Evolutionary conservation across 2,888 invertebrate species (phyloP), one percentile per base, ranked within the genome.

Genomic region (Euzophera pinguis): DNA sequence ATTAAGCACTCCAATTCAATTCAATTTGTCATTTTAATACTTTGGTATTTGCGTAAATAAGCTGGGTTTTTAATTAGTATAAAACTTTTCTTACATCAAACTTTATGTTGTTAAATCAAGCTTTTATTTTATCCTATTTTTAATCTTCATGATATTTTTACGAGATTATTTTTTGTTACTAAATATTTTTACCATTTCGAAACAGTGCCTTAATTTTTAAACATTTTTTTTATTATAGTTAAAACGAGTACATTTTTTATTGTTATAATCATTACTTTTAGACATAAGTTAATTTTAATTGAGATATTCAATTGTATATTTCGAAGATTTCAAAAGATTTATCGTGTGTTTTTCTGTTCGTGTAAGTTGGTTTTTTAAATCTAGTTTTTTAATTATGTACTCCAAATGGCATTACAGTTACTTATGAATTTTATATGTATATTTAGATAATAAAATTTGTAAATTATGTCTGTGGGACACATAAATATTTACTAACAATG

Each of bases 401-500:
- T 81, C 81, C 81, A 73, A 69, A 75, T 75, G 83, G 82, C 81
- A 78, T 75, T 66, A 61, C 65, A 75, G 81, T 69, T 75, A 82
- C 81, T 83, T 83, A 83, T 67, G 64, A 61, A 65, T 66, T 67
- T 66, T 76, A 73, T 83, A 70, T 81, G 81, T 82, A 82, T 82
- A 83, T 81, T 81, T 78, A 81, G 81, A 68, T 55, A 62, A 65
- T 38, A 41, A 45, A 29, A 14, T 48, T 22, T 37, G 22, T 48
- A 35, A 39, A 39, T 12, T 17, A 13, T 27, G 37, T 48, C 22
- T 45, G 13, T 9, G 27, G 37, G 9, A 37, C 3, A 48, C 2
- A 16, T 32, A 16, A 35, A 35, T 29, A 32, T 32, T 6, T 32
- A 22, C 9, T 42, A 41, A 17, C 17, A 41, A 41, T 29, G 7